Conservation (phyloP, 2,113 vertebrate species). For the Oryzias woworae region DNA sequence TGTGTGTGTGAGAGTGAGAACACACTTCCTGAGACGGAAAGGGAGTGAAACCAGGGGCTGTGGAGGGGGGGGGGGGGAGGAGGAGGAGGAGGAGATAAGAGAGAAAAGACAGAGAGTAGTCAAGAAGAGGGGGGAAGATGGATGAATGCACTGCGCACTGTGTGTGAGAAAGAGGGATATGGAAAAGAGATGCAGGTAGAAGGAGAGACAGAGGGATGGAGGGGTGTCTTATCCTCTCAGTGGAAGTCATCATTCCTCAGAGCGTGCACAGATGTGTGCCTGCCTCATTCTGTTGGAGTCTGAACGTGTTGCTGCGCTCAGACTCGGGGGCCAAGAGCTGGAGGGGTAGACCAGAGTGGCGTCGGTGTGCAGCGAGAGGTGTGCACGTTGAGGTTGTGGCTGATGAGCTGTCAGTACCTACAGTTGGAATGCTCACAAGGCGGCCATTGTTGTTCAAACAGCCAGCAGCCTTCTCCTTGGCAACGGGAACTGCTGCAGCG, state of each 20-base stretch:
- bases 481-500: conserved; percentile 84
- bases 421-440: conserved; percentile 82
- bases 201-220: conserved; percentile 36
- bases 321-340: conserved; percentile 61
- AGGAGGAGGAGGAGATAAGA: conserved; percentile 66
- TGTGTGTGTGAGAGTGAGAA: conserved; percentile 54
- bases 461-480: conserved; percentile 86
- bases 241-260: conserved; percentile 67
- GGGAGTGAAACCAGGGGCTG: conserved; percentile 62
- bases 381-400: conserved; percentile 55
- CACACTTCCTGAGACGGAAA: conserved; percentile 67
- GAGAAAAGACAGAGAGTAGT: conserved; percentile 70
- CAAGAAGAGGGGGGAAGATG: conserved; percentile 66
- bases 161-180: conserved; percentile 34
- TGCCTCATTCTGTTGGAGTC: conserved; percentile 45
- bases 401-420: conserved; percentile 78
- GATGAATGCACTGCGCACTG: conserved; percentile 73
- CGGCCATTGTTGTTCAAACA: conserved; percentile 86
- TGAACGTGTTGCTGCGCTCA: conserved; percentile 56
- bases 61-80: conserved; percentile 64
- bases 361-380: conserved; percentile 33
- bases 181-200: too few relatives aligned
- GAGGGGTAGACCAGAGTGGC: conserved; percentile 44
- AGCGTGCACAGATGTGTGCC: conserved; percentile 51
- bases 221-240: conserved; percentile 65